Percentiles rank a stretch among this genome's conserved stretches.
Evolutionary conservation across 92 coral and sea anemone species (phyloP).

Genomic region (Bergia puertoricense): DNA sequence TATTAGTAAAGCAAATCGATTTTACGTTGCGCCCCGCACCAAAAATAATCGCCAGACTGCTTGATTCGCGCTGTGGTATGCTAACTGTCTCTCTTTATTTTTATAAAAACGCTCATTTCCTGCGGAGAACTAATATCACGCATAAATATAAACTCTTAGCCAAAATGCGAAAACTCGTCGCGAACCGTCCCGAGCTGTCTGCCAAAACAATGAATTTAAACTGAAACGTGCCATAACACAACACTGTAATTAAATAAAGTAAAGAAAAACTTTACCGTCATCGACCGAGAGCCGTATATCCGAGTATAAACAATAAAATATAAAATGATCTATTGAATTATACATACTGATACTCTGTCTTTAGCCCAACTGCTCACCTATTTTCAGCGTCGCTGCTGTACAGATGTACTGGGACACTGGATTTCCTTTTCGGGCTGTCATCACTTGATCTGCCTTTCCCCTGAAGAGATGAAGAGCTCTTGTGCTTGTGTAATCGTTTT

Average conservation of each 20-base stretch:
- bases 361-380: neutral
- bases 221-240: neutral
- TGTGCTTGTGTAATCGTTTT: constrained; percentile 69
- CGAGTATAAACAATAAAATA: neutral
- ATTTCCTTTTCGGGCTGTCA: constrained; percentile 35
- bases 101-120: constrained; percentile 2
- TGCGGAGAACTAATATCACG: constrained; percentile 20
- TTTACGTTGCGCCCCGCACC: neutral
- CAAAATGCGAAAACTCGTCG: neutral
- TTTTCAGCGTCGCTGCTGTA: constrained; percentile 12
- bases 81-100: neutral
- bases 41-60: neutral
- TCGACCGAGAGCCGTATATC: neutral
- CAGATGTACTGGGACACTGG: constrained; percentile 34
- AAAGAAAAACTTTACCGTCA: neutral
- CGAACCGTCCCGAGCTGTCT: too few relatives aligned
- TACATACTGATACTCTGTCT: neutral
- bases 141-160: neutral
- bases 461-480: constrained; percentile 54
- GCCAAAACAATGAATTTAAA: neutral
- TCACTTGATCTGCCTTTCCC: constrained; percentile 30
- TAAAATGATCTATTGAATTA: constrained; percentile 1
- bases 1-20: neutral
- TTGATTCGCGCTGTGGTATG: neutral
- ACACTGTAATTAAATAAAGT: neutral